Evolutionary conservation across 2,888 invertebrate species (phyloP), one percentile per base, ranked within the genome.

Genomic region (Dromius quadrimaculatus): DNA sequence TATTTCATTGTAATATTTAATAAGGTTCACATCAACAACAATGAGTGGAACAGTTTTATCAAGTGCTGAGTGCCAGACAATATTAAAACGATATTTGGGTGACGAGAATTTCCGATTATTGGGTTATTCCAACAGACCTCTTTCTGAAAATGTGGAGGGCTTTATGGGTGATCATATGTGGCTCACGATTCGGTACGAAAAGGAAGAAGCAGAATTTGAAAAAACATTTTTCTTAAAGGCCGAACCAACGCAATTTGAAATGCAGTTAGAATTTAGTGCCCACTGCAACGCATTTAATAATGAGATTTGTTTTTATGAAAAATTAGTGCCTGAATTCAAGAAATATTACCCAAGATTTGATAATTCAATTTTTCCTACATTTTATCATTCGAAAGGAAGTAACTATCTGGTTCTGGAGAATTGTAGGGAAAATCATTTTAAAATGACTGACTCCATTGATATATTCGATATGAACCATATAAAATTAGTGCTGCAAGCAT

Each of bases 361-460:
- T 15, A 38, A 62, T 11, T 54, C 9, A 50, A 78, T 79, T 77
- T 78, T 82, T 0, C 76, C 82, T 1, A 64, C 72, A 11, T 80
- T 80, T 72, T 79, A 77, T 71, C 70, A 78, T 1, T 73, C 74
- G 1, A 78, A 77, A 23, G 74, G 75, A 1, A 74, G 71, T 9
- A 59, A 77, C 2, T 23, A 2, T 1, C 64, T 82, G 2, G 75
- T 83, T 0, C 76, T 83, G 34, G 82, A 83, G 71, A 79, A 82
- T 23, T 74, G 82, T 9, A 54, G 71, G 0, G 5, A 15, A 0
- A 71, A 74, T 11, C 77, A 77, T 2, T 83, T 71, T 50, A 15
- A 61, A 22, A 15, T 57, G 13, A 71, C 65, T 28, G 50, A 59
- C 32, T 28, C 41, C 8, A 38, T 32, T n/a, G 62, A 70, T 1